Evolutionary conservation across 2,113 vertebrate genomes (phyloP), one percentile per base, ranked within the genome.

Genomic region (Archocentrus centrarchus): DNA sequence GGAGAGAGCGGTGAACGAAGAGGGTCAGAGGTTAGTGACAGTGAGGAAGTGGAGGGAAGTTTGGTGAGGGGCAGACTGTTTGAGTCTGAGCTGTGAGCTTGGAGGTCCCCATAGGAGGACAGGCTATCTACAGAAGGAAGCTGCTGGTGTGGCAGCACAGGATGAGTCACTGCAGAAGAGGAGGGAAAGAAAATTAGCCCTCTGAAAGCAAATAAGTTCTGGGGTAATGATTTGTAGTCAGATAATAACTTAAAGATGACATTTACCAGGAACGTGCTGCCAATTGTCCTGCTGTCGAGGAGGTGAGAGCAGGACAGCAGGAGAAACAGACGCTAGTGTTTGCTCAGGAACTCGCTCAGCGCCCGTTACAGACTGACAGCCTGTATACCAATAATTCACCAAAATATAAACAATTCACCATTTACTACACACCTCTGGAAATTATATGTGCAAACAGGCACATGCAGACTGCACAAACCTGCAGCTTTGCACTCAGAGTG

Each of bases 291-390:
- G 95, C 90, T 98, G 97, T 32, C 91, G 95, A 18, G 97, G 97
- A 0, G 97, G 97, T 8, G 97, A 97, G 82, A 98, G 94, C 80
- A 98, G 79, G 50, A 98, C 92, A 20, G 97, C 97, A 20, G 97
- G 95, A 75, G 96, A 89, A 61, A 95, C 94, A 7, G 92, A 88
- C 59, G 55, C 59, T 66, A 14, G 20, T 80, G 50, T 82, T 68
- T 57, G 37, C 32, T 53, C 77, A 59, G 64, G 68, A 79, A 70
- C 63, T 81, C 2, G 17, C 53, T 85, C 75, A 66, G 22, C 59
- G 50, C 35, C 80, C 9, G 64, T 59, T 32, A 64, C 59, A 24
- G 63, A 61, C 37, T 68, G 70, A 55, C 63, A 50, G 35, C 66
- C 90, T 93, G 88, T 7, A 57, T 22, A 86, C 5, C n/a, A 60